Base-by-base conservation (phyloP, 92 coral and sea anemone species). In the Palythoa grandiflora region DNA sequence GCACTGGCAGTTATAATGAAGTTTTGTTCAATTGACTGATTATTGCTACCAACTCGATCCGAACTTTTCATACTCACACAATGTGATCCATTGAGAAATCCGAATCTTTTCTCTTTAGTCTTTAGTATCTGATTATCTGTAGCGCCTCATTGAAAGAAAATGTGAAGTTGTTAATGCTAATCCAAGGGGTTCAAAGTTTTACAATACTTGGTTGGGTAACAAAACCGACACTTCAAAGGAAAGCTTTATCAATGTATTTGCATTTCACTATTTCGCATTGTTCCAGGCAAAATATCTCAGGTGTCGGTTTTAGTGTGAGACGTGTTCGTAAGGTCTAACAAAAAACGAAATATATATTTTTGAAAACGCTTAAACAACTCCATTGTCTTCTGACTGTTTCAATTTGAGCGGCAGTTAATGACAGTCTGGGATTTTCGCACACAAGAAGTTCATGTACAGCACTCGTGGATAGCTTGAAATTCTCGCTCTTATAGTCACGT, bases 131-230 rank as follows among this genome's bases (percentile, higher is more conserved):
- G 53, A 81, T 81, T 48, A 81, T 48, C 39, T 81, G 19, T 50
- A 71, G 61, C 86, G 86, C 75, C 86, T 81, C 63, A 5, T 11
- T 81, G 28, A 66, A 61, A 81, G 86, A 66, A 81, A 66, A 81
- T 21, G 61, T 81, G 63, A 21, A 65, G 74, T 65, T 36, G 74
- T 71, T 66, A 81, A 81, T 81, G 75, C 10, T 63, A 63, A 65
- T 5, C 21, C 86, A 66, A 12, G 20, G 47, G 73, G 38, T 20
- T 35, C 6, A 81, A 28, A 65, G 86, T 44, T 79, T 66, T 35
- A 66, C 73, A 81, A 65, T 7, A 71, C 19, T 60, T 15, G 28
- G 52, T 20, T 39, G n/a, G 11, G 75, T 50, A 44, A 81, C 86
- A 65, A 47, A 81, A 81, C 86, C 40, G 57, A 39, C 73, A 6